phyloP scores from a whole-genome alignment of 2,888 invertebrate species.

The Heliconius erato region DNA sequence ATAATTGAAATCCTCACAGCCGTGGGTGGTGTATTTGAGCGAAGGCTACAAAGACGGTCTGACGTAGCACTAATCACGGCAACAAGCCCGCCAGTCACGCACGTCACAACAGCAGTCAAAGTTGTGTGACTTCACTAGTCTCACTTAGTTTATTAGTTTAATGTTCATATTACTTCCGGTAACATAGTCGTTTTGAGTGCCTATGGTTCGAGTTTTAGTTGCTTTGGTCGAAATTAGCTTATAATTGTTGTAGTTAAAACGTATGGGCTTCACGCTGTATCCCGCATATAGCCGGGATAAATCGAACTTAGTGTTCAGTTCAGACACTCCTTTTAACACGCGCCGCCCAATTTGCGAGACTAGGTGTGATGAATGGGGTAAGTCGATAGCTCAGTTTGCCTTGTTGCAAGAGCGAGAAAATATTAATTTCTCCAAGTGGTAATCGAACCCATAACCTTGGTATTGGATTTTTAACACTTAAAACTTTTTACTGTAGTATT shows the following conservation, averaged over 20 bases:
- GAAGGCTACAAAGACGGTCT: constrained; percentile 32
- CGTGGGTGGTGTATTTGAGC: constrained; percentile 7
- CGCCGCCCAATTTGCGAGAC: too few species aligned
- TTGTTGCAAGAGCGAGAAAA: too few species aligned
- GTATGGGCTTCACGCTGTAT: neutral
- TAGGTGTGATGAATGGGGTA: too few species aligned
- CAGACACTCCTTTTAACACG: too few species aligned
- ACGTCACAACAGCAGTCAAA: constrained; percentile 36
- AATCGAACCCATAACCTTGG: too few species aligned
- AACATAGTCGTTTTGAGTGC: neutral
- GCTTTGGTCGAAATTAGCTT: neutral
- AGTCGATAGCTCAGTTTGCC: too few species aligned
- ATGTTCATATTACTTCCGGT: neutral
- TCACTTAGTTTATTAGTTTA: constrained; percentile 2
- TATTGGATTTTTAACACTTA: too few species aligned
- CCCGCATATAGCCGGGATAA: too few species aligned
- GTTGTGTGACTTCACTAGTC: constrained; percentile 33
- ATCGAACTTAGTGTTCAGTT: too few species aligned
- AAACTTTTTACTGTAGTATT: too few species aligned
- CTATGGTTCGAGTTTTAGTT: neutral
- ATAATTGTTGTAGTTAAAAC: too few species aligned
- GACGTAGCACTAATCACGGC: constrained; percentile 31
- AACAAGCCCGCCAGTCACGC: constrained; percentile 32
- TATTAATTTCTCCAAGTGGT: too few species aligned
- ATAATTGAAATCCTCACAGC: neutral